Evolutionary conservation across 2,888 invertebrate species (phyloP), one percentile per base, ranked within the genome.

Genomic region (Nomada fabriciana): DNA sequence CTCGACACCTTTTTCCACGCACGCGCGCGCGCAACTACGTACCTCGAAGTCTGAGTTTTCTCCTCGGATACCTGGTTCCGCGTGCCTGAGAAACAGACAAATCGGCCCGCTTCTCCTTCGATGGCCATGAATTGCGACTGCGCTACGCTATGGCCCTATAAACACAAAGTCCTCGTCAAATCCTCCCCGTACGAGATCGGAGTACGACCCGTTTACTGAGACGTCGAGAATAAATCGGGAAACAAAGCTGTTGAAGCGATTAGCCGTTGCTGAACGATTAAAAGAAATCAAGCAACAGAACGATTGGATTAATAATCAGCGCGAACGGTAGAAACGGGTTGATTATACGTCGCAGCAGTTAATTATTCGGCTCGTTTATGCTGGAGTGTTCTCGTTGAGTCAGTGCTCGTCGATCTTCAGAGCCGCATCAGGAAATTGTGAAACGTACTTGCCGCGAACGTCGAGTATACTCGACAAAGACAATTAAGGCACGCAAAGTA

Each of bases 351-450:
- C 63, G 69, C 71, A 50, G 64, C 64, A 52, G 68, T 77, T 83
- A 70, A 68, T 83, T 83, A 81, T 77, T 76, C 76, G 57, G 47
- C 83, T 63, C 74, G 55, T 81, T 81, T 77, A 77, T 71, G 55
- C 61, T 75, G 47, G 57, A 77, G 81, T 68, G 76, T 65, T 63
- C 77, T 77, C 43, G 52, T 59, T 63, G 64, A 15, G 67, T 13
- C 70, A 63, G 76, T n/a, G 43, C 81, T 79, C 47, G 74, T 74
- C 50, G 76, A 42, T 64, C 74, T 55, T 64, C 59, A 47, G 59
- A 68, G 11, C 59, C 43, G 65, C 69, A 64, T 78, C 75, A 73
- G 76, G 79, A 84, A 84, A 82, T 82, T 70, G 71, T 65, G 73
- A 82, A 73, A 70, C 69, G 65, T 70, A 57, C 64, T 78, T 73